Conservation (phyloP, 2,888 invertebrate genomes). For the Parasteatoda lunata region DNA sequence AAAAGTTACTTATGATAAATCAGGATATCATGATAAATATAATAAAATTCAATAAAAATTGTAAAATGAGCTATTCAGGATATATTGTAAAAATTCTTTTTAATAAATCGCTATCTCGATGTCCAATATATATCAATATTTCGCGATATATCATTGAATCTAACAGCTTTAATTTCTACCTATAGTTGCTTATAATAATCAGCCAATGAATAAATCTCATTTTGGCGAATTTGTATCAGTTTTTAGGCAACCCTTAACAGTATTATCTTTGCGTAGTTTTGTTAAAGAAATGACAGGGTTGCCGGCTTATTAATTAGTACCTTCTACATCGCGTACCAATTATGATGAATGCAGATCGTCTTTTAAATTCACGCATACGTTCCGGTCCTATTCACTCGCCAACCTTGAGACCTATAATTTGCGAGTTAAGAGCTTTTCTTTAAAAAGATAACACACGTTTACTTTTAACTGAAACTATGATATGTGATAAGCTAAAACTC, state of each 20-base stretch:
- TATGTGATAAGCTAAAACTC: neutral
- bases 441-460: neutral
- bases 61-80: no score
- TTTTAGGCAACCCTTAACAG: constrained; percentile 28
- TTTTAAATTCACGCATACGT: neutral
- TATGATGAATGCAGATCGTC: constrained; percentile 7
- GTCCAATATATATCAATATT: no score
- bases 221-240: neutral
- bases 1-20: no score
- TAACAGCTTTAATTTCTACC: no score
- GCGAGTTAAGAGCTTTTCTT: neutral
- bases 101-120: no score
- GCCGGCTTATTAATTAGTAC: constrained; percentile 39
- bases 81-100: no score
- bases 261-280: constrained; percentile 22
- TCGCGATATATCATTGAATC: no score
- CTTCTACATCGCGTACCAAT: constrained; percentile 34
- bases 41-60: no score
- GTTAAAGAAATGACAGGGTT: constrained; percentile 48
- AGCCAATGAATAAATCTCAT: no score
- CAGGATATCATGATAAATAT: no score
- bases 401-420: constrained; percentile 33
- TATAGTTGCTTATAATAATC: no score
- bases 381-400: neutral
- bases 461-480: neutral